Base-by-base conservation (phyloP, 1,140 invertebrate genomes). In the Chelonus insularis region DNA sequence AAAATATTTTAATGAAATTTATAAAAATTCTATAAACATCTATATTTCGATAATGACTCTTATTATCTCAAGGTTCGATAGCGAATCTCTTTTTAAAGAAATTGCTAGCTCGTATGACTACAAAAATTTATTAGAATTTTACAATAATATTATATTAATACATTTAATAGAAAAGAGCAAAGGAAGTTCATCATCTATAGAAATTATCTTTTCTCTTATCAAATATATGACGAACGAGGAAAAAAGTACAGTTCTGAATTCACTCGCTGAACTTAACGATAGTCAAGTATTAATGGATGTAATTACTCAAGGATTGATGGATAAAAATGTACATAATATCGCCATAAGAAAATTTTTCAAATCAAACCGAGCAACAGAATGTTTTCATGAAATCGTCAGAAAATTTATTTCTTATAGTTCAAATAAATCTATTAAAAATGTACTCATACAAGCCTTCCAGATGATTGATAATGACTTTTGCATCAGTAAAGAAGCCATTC, bases 201-300 rank as follows among this genome's bases (percentile, higher is more conserved):
- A 86, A 67, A 79, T 90, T 12, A 81, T 86, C 58, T 88, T 89
- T 68, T 79, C 79, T 57, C 70, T 89, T 23, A 72, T 87, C 11
- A 81, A 76, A 34, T 81, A 84, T 64, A 69, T 85, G 50, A 66
- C 77, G 43, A 67, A 78, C 16, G 63, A 69, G 1, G 78, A 85
- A 29, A 84, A 85, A 62, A 68, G 81, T 48, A 67, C 68, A 9
- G 76, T 88, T 37, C 75, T 89, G 50, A 69, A 81, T 36, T 80
- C 80, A 1, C 73, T 87, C 9, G 70, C 77, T 39, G 68, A 83
- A 64, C 63, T 77, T 11, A 66, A 73, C 7, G 57, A 76, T 43
- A 41, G 66, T 25, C 52, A 43, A 20, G 45, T 73, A 18, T 61
- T 71, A 16, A 73, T 66, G 50, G 69, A 60, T 51, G 69, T 72